phyloP scores from a whole-genome alignment of 92 coral and sea anemone genomes.

The Phenganax stokvisi region DNA sequence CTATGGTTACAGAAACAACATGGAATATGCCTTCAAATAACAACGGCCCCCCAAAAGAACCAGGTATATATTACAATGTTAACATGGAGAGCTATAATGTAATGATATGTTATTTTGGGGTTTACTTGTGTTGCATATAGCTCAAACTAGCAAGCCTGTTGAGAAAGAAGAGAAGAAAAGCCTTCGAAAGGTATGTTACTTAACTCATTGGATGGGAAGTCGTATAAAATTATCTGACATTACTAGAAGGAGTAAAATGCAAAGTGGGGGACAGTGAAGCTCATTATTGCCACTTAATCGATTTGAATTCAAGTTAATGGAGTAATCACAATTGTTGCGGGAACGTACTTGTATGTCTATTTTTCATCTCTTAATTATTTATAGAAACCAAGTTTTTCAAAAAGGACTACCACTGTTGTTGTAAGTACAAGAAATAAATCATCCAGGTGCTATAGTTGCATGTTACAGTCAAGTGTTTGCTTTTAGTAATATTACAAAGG shows the following conservation, averaged over 20 bases:
- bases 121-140: background rate
- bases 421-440: conserved; percentile 8
- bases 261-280: no score
- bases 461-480: no score
- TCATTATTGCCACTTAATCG: background rate
- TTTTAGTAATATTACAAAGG: no score
- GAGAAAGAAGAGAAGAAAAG: conserved; percentile 19
- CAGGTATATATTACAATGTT: conserved; percentile 9
- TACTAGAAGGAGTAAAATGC: no score
- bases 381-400: conserved; percentile 40
- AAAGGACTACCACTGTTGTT: conserved; percentile 35
- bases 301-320: background rate
- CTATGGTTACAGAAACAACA: conserved; percentile 18
- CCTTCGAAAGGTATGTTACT: conserved; percentile 10
- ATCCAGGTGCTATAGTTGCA: background rate
- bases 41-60: conserved; percentile 1
- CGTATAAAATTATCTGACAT: background rate
- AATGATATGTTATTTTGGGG: background rate
- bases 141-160: conserved; percentile 4
- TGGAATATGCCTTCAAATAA: conserved; percentile 31
- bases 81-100: background rate
- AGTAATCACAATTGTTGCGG: no score
- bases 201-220: background rate
- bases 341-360: background rate
- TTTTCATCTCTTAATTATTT: background rate